Evolutionary conservation across 92 coral and sea anemone species (phyloP).

Genomic region (Galaxea fascicularis): DNA sequence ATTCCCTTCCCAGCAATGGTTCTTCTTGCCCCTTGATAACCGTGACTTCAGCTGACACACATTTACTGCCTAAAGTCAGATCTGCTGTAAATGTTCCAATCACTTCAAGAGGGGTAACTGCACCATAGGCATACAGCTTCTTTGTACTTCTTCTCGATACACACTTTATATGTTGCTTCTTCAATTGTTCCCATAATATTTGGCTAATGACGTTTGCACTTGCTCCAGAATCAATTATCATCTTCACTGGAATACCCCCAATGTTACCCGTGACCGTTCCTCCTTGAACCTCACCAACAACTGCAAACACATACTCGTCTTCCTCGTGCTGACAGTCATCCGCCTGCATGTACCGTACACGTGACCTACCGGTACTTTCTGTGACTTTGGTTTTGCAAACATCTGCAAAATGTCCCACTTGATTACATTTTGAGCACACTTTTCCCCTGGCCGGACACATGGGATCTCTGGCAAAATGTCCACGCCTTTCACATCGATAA

Average conservation of each 20-base stretch:
- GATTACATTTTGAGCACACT: conserved; percentile 32
- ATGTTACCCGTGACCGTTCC: conserved; percentile 27
- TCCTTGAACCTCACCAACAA: neutral
- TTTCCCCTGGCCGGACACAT: no score
- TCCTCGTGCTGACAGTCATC: neutral
- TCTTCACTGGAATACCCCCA: conserved; percentile 24
- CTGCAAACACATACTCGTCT: conserved; percentile 44
- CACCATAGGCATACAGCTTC: conserved; percentile 34
- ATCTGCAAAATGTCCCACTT: conserved; percentile 32
- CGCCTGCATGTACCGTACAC: neutral
- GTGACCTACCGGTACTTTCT: neutral
- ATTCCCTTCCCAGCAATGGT: conserved; percentile 23
- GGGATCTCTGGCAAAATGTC: conserved; percentile 29
- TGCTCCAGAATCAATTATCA: conserved; percentile 49
- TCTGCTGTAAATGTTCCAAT: conserved; percentile 21
- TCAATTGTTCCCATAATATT: conserved; percentile 24
- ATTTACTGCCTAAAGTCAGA: neutral
- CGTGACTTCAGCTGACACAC: conserved; percentile 16
- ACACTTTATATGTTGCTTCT: conserved; percentile 15
- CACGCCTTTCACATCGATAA: conserved; percentile 19
- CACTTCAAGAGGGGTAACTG: no score
- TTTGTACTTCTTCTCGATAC: neutral
- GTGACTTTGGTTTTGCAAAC: no score
- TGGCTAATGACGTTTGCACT: conserved; percentile 28
- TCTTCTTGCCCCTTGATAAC: conserved; percentile 32